Percentiles rank a stretch among this genome's conserved stretches.
Conservation (phyloP, 2,113 vertebrate species). For the Heterochromis multidens region DNA sequence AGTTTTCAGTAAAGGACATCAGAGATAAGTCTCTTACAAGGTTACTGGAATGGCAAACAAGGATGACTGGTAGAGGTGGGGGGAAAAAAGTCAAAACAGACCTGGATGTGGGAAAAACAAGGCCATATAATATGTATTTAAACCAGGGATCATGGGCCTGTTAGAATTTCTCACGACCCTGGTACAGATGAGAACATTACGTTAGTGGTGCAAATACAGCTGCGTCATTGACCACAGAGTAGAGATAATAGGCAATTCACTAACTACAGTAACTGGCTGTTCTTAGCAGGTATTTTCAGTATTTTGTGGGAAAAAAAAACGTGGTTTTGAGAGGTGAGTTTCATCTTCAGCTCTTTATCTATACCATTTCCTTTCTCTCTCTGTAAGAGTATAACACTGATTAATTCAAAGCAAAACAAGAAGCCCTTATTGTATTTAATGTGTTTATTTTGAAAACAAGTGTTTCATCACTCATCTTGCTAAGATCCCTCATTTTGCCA, state of each 20-base stretch:
- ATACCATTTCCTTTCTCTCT: not conserved
- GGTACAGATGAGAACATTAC: conserved; percentile 42
- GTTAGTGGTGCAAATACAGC: conserved; percentile 40
- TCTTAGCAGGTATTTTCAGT: not conserved
- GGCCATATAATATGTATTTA: conserved; percentile 45
- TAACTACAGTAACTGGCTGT: not conserved
- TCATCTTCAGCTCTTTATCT: not conserved
- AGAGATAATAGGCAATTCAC: conserved; percentile 38
- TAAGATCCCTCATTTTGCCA: not conserved
- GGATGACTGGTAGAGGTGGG: not conserved
- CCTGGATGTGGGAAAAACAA: conserved; percentile 14
- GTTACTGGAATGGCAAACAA: not conserved
- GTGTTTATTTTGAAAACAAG: not conserved
- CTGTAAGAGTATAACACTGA: not conserved
- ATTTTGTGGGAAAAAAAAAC: not conserved
- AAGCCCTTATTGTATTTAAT: not conserved
- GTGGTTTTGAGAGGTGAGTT: not conserved
- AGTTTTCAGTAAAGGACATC: not conserved
- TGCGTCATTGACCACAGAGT: conserved; percentile 45
- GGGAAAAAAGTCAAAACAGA: not conserved
- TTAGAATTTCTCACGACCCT: conserved; percentile 52
- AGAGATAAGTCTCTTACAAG: not conserved
- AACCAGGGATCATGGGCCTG: conserved; percentile 49
- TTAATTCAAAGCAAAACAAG: not conserved
- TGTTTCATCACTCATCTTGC: not conserved